A percentile compares a stretch with the other conserved stretches of the same genome.
Conservation (phyloP, 2,797 vertebrate genomes). For the Falco berigora region DNA sequence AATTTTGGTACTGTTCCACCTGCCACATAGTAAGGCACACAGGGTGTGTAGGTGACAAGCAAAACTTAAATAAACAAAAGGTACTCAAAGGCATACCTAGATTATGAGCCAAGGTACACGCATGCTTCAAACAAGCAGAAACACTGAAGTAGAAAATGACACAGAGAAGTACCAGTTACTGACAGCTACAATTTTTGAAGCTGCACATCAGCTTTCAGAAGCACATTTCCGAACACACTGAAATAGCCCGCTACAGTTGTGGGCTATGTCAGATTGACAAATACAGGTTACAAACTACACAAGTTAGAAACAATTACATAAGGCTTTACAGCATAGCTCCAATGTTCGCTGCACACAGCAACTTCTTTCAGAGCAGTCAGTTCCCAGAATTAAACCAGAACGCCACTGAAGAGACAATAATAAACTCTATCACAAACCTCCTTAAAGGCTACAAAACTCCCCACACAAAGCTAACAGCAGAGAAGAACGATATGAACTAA, state of each 20-base stretch:
- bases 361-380: background rate
- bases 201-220: background rate
- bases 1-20: background rate
- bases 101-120: background rate
- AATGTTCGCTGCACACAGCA: background rate
- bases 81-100: background rate
- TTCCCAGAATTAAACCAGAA: background rate
- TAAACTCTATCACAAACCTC: background rate
- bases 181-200: conserved; percentile 5
- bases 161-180: background rate
- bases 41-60: background rate
- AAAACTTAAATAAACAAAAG: background rate
- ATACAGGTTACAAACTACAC: conserved; percentile 3
- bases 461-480: background rate
- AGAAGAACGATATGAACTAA: background rate
- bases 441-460: background rate
- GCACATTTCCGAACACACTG: background rate
- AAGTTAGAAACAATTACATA: conserved; percentile 39
- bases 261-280: background rate
- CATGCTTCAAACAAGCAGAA: background rate
- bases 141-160: background rate
- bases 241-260: background rate
- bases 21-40: background rate
- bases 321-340: background rate
- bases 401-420: background rate